phyloP scores from a whole-genome alignment of 1,140 invertebrate species.

The Piezodorus guildinii region DNA sequence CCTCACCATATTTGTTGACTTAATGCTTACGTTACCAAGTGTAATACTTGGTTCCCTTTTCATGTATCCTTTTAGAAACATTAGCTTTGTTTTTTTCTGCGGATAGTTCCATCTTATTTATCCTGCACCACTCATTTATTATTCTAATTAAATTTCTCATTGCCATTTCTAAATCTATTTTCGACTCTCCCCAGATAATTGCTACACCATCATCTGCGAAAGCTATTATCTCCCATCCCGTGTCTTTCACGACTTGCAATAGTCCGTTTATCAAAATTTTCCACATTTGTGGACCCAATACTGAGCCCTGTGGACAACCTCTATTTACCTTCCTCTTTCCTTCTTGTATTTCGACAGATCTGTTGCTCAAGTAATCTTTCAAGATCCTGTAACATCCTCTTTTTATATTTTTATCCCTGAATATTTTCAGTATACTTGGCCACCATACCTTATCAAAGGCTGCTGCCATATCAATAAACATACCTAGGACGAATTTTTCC shows the following conservation, averaged over 20 bases:
- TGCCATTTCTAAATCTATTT: not conserved
- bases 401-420: not conserved
- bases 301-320: not conserved
- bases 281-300: not conserved
- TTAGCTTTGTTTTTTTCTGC: not conserved
- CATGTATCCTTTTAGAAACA: not conserved
- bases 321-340: not conserved
- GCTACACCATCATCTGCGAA: not conserved
- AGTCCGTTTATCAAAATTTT: not conserved
- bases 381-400: not conserved
- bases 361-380: not conserved
- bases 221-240: not conserved
- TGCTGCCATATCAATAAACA: not conserved
- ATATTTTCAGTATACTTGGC: not conserved
- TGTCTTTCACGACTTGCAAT: not conserved
- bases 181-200: not conserved
- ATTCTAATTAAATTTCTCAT: not conserved
- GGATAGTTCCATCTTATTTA: not conserved
- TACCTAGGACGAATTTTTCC: not conserved
- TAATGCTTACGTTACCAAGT: not conserved
- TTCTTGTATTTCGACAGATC: not conserved
- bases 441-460: not conserved
- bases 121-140: not conserved
- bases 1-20: not conserved
- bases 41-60: not conserved